phyloP scores from a whole-genome alignment of 2,797 vertebrate species.

The Sphenodon punctatus region DNA sequence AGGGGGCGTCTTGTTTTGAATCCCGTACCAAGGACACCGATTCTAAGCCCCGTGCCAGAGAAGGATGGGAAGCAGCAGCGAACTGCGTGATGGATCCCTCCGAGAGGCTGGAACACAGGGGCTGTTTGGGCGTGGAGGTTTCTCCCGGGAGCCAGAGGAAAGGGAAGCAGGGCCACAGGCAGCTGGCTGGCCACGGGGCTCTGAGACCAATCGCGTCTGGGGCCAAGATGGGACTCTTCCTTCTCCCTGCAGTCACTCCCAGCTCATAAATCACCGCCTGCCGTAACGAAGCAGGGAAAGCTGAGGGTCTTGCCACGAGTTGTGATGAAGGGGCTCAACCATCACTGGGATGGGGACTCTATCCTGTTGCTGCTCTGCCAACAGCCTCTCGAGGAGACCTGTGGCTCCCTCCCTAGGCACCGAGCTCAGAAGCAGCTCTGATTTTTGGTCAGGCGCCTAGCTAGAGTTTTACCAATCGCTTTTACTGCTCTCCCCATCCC shows the following conservation, averaged over 20 bases:
- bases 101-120: no score
- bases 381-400: neutral
- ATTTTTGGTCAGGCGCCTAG: rapidly evolving
- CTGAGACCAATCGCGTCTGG: neutral
- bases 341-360: neutral
- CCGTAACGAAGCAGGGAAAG: neutral
- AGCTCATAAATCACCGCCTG: neutral
- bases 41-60: neutral
- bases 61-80: neutral
- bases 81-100: no score
- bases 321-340: no score
- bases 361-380: no score
- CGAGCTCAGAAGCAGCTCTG: neutral
- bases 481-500: no score
- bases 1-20: neutral
- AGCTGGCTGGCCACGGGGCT: neutral
- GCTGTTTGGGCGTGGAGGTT: neutral
- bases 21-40: neutral
- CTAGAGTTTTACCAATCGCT: no score
- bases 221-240: neutral
- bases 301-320: no score
- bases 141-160: neutral
- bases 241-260: neutral
- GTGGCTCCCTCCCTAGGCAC: no score
- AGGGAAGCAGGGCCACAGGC: neutral